Evolutionary conservation across 2,797 vertebrate species (phyloP), one percentile per base, ranked within the genome.

Genomic region (Lophotriccus pileatus): DNA sequence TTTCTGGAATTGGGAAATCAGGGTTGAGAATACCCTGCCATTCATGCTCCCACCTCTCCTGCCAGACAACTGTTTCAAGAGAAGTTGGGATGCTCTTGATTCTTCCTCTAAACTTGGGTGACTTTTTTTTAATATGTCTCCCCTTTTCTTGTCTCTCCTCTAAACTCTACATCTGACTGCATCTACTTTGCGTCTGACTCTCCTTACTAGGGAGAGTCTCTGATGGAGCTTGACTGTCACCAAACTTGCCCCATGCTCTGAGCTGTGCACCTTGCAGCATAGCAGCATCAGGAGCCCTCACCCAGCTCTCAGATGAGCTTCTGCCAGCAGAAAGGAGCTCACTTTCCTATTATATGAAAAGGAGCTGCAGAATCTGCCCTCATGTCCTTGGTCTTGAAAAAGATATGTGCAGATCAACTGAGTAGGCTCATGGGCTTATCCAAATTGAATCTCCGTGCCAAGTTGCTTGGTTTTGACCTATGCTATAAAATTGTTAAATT

Each of bases 391-490:
- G 67, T 81, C 62, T 91, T 67, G 83, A 69, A 75, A 73, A 90
- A 62, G 84, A 30, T 69, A 72, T 5, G 32, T 22, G 28, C 41
- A 46, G 47, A 56, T 70, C 19, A 0, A 47, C 87, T 70, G 53
- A 88, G 37, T 15, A 49, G 77, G 43, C 58, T 89, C 79, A 53
- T 79, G 2, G 4, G 25, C 50, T 84, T 85, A 93, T 80, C 90
- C 89, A 91, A 75, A 95, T 89, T 75, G 68, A 82, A 87, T 91
- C 84, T 93, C 69, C 5, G 68, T 41, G 32, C 82, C 87, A 90
- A 87, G 72, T 53, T 1, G 2, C 68, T 95, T 73, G 28, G 15
- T 55, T 92, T 89, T 95, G 90, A 93, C 88, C 86, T 87, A 20
- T 1, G 0, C 73, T 78, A 19, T 60, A 39, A 37, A 95, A 84